phyloP scores from a whole-genome alignment of 30 jellyfish, hydroid and myxozoan genomes.

The Hydractinia symbiolongicarpus region DNA sequence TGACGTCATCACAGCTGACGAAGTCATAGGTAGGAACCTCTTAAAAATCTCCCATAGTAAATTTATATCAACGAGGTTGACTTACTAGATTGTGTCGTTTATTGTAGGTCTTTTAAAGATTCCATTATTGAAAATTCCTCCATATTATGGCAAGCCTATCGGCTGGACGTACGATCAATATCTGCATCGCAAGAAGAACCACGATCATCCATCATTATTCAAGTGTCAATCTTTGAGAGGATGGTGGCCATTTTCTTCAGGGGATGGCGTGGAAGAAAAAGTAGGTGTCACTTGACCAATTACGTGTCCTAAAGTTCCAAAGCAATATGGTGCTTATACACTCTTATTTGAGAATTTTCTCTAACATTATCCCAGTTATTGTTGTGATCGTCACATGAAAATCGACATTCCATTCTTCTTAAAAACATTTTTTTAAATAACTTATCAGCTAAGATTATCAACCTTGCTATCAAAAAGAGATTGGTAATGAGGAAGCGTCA shows the following conservation, averaged over 20 bases:
- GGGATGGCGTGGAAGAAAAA: background rate
- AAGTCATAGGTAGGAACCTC: background rate
- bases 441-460: too few relatives aligned
- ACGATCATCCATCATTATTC: conserved; percentile 25
- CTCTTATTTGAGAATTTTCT: too few relatives aligned
- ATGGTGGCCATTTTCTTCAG: conserved; percentile 43
- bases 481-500: too few relatives aligned
- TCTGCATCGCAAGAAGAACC: background rate
- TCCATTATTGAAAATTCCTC: conserved; percentile 25
- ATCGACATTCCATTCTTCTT: too few relatives aligned
- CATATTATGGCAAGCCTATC: conserved; percentile 21
- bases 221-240: conserved; percentile 25
- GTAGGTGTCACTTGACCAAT: background rate
- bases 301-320: background rate
- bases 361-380: too few relatives aligned
- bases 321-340: background rate
- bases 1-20: conserved; percentile 20
- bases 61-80: background rate
- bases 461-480: too few relatives aligned
- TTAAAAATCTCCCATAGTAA: background rate
- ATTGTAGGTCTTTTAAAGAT: conserved; percentile 22
- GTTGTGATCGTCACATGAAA: too few relatives aligned
- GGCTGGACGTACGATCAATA: conserved; percentile 28
- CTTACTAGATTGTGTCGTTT: background rate
- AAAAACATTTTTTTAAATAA: too few relatives aligned